Percentiles rank a stretch among this genome's conserved stretches.
phyloP scores from a whole-genome alignment of 2,888 invertebrate species.

The Erpobdella octoculata region DNA sequence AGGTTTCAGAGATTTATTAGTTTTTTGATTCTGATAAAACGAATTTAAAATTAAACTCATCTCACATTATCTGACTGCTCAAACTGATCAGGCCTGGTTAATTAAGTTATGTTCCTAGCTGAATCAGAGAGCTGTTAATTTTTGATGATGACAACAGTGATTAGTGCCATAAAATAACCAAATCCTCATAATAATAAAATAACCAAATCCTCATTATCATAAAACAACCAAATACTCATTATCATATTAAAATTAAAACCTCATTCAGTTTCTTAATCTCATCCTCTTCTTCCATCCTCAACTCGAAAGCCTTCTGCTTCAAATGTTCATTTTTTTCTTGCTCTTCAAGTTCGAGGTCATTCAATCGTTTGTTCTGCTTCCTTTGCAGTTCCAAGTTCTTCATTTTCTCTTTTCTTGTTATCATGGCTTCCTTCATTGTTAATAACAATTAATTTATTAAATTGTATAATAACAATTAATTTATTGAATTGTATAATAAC shows the following conservation, averaged over 20 bases:
- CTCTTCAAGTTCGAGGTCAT: conserved; percentile 50
- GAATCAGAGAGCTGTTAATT: too few species aligned
- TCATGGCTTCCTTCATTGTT: background rate
- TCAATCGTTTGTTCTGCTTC: conserved; percentile 48
- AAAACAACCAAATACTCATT: background rate
- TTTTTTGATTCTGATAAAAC: too few species aligned
- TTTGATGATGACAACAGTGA: too few species aligned
- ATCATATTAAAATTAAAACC: conserved; percentile 37
- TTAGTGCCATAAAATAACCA: background rate
- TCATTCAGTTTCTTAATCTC: conserved; percentile 53
- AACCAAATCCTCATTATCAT: background rate
- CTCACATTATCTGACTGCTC: background rate
- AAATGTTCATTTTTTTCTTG: conserved; percentile 50
- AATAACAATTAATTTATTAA: too few species aligned
- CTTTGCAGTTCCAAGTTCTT: conserved; percentile 48
- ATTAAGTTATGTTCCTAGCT: too few species aligned
- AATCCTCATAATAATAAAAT: background rate
- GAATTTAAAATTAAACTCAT: too few species aligned
- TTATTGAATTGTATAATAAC: too few species aligned
- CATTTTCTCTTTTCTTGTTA: conserved; percentile 45
- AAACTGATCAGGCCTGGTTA: too few species aligned
- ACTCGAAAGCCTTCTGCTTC: conserved; percentile 48
- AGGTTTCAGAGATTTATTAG: too few species aligned
- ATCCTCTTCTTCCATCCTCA: conserved; percentile 52
- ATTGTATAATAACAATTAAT: background rate